phyloP scores from a whole-genome alignment of 1,140 invertebrate genomes.

The Caerostris darwini region DNA sequence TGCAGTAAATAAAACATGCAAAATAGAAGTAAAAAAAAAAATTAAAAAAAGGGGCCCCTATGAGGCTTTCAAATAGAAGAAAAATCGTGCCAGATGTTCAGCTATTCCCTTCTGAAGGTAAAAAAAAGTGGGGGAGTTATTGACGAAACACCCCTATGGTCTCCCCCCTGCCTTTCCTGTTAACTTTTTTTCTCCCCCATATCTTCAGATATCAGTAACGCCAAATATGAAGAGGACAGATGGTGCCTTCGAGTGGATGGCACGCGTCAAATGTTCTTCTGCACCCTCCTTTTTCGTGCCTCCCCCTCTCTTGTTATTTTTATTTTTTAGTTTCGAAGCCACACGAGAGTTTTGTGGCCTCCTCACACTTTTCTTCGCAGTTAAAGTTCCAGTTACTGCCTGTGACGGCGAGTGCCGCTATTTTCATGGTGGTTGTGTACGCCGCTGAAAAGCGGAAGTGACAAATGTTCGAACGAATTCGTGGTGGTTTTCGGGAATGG shows the following conservation, averaged over 20 bases:
- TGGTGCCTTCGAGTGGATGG: conserved; percentile 34
- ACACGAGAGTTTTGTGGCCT: neutral
- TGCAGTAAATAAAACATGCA: neutral
- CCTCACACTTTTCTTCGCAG: neutral
- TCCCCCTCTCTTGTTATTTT: neutral
- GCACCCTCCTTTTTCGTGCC: neutral
- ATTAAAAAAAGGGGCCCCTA: no score
- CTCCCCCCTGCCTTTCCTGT: conserved; percentile 6
- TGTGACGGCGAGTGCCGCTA: neutral
- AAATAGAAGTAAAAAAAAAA: neutral
- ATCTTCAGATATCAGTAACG: conserved; percentile 45
- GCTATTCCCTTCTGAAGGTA: neutral
- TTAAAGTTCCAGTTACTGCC: neutral
- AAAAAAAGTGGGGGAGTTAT: neutral
- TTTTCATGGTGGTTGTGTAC: neutral
- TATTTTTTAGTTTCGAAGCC: neutral
- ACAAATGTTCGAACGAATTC: no score
- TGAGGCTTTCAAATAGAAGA: neutral
- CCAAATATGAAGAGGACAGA: conserved; percentile 19
- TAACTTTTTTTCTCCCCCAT: conserved; percentile 17
- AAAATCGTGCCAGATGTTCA: neutral
- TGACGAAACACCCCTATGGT: neutral
- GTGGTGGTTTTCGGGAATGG: no score
- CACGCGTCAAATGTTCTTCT: neutral
- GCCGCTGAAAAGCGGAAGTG: no score